Base-by-base conservation (phyloP, 2,797 vertebrate species). In the Hemitrygon akajei region DNA sequence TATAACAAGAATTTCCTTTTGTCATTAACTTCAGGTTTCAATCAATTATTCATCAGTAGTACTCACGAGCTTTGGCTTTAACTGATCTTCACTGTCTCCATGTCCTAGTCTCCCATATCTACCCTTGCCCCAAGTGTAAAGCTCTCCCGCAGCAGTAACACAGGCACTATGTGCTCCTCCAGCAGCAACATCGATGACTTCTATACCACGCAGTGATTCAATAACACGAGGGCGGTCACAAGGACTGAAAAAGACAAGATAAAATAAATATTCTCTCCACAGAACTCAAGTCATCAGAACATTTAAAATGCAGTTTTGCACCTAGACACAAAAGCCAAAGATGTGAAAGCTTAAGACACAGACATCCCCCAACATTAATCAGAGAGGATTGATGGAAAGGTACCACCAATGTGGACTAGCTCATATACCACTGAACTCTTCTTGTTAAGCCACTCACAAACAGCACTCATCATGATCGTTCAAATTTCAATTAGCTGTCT, bases 91-190 rank as follows among this genome's bases (percentile, higher is more conserved):
- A 9, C 98, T 99, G 95, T 99, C 99, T 6, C 99, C 98, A 0
- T 99, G 99, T 4, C 99, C 99, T 94, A 99, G 97, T 25, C 99
- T 97, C 40, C 99, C 99, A 0, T 99, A 99, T 71, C 99, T 97
- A 81, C 99, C 99, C 94, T 99, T 99, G 79, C 99, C 99, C 99
- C 99, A 99, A 0, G 99, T 99, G 95, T 99, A 99, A 81, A 99
- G 98, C 95, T 99, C 99, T 75, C 99, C 99, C 0, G 98, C 98
- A 94, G 98, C 97, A 6, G 98, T 98, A 94, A 99, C 98, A 20
- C 99, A 99, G 2, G 98, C 99, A 0, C 99, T 99, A 96, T 99
- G 99, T 0, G 99, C 99, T 81, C 99, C 99, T 3, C 99, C 99
- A 0, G 99, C 98, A 11, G 99, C 99, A 0, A 99, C 97, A 89